phyloP scores from a whole-genome alignment of 2,113 vertebrate genomes.

The Bufo bufo region DNA sequence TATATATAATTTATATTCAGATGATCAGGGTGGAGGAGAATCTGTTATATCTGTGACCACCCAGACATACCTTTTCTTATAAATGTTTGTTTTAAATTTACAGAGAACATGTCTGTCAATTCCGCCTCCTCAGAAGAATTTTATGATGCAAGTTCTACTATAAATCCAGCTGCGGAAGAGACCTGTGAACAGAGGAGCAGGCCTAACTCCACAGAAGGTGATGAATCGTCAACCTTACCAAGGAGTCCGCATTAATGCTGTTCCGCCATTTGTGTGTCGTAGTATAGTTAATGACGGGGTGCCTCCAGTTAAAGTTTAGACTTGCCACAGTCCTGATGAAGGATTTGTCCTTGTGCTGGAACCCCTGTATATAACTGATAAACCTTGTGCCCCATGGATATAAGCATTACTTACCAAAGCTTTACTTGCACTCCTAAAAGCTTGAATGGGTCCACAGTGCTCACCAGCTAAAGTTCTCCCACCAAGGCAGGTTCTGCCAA shows the following conservation, averaged over 20 bases:
- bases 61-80: neutral
- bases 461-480: too few species aligned
- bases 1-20: too few species aligned
- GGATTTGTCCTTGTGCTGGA: neutral
- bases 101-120: neutral
- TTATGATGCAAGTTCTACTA: conserved; percentile 41
- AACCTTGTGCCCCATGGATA: too few species aligned
- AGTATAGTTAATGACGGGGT: neutral
- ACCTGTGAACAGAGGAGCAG: conserved; percentile 41
- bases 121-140: conserved; percentile 22
- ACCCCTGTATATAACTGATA: neutral
- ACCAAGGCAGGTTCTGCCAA: too few species aligned
- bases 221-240: conserved; percentile 33
- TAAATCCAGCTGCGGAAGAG: conserved; percentile 59
- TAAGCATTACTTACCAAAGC: too few species aligned
- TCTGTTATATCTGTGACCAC: neutral
- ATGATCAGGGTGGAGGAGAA: too few species aligned
- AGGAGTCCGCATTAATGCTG: neutral
- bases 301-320: neutral
- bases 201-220: conserved; percentile 39
- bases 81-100: neutral
- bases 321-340: neutral
- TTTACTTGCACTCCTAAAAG: too few species aligned
- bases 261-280: neutral
- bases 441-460: too few species aligned